Base-by-base conservation (phyloP, 53 echinoderm and acorn worm genomes). In the Paelopatides confundens region DNA sequence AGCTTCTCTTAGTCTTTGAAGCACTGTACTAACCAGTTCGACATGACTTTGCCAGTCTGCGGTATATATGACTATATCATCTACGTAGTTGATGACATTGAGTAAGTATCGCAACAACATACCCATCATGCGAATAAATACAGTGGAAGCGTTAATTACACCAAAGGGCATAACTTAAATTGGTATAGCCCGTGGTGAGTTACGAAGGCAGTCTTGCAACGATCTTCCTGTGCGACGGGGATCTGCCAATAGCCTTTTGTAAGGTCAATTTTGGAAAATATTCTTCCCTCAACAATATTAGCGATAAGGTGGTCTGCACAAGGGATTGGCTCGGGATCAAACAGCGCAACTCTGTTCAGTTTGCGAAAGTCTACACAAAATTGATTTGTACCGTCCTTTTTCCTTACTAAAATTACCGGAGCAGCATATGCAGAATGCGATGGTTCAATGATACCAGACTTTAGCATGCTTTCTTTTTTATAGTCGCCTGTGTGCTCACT, bases 201-300 rank as follows among this genome's bases (percentile, higher is more conserved):
- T 32, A 74, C 62, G 12, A 87, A 87, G 18, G 92, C 92, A 17
- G 92, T 88, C 54, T 92, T 92, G 29, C 31, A 65, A 29, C 77
- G 34, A 36, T 88, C 85, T 10, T 49, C 29, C 18, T 81, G 64
- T 11, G 39, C 24, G n/a, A 92, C 33, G 24, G 85, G 92, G 15
- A 88, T 88, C 66, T 92, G 92, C 85, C 88, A 92, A 32, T 92
- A 92, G 1, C 92, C 92, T 24, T 92, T 88, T 3, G 85, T 39
- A 51, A 92, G 77, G 47, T 92, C 88, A 2, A 88, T 50, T 53
- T 84, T 92, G 0, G 88, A 38, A 33, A 88, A 88, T 14, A 65
- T 28, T 27, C 35, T 85, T 0, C 43, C 85, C 23, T 71, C 30
- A 7, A 31, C 85, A 2, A 90, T 83, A 31, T 71, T 71, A 24